Percentiles rank a stretch among this genome's conserved stretches.
Conservation (phyloP, 1,140 invertebrate species). For the Brachystomella parvula region DNA sequence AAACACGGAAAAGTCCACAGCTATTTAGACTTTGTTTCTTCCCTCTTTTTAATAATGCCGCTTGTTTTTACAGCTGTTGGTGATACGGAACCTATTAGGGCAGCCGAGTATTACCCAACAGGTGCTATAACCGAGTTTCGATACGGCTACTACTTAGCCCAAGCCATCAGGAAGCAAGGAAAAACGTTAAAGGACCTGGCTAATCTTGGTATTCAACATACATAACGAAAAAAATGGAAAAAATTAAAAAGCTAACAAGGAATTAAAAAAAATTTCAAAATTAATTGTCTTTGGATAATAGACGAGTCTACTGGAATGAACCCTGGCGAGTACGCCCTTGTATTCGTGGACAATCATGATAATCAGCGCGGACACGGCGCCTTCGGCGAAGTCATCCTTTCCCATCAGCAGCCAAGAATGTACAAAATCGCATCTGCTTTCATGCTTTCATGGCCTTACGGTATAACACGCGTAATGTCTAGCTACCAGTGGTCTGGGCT, state of each 20-base stretch:
- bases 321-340: slow-evolving; percentile 41
- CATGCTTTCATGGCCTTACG: slow-evolving; percentile 53
- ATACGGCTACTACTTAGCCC: slow-evolving; percentile 21
- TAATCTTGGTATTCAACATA: neutral
- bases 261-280: neutral
- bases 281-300: neutral
- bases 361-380: slow-evolving; percentile 51
- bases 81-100: slow-evolving; percentile 19
- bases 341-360: slow-evolving; percentile 57
- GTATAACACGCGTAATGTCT: slow-evolving; percentile 37
- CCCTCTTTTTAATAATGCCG: neutral
- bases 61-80: neutral
- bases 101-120: slow-evolving; percentile 16
- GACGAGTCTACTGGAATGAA: slow-evolving; percentile 46
- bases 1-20: neutral
- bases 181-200: slow-evolving; percentile 9
- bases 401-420: slow-evolving; percentile 51
- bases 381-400: slow-evolving; percentile 50
- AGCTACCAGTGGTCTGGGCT: slow-evolving; percentile 44
- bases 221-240: neutral
- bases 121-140: slow-evolving; percentile 35
- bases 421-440: slow-evolving; percentile 55
- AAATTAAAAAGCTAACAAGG: neutral
- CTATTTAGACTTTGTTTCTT: neutral
- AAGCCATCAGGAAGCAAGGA: slow-evolving; percentile 19